phyloP scores from a whole-genome alignment of 2,113 vertebrate species.

The Azemiops feae region DNA sequence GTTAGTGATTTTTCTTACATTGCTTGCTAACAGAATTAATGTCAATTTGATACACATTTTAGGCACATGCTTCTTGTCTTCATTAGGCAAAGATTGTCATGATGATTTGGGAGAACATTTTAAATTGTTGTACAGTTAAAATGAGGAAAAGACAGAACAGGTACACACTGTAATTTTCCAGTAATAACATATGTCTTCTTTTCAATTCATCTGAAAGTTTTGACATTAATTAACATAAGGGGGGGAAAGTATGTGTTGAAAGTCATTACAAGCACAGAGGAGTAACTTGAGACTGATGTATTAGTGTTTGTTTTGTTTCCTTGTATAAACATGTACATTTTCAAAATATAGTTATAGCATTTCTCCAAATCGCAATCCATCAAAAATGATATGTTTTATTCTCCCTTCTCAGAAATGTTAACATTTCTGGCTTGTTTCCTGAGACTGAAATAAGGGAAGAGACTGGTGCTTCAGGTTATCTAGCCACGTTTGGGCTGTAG shows the following conservation, averaged over 20 bases:
- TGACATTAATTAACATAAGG: conserved; percentile 61
- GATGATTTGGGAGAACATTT: conserved; percentile 49
- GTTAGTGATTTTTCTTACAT: conserved; percentile 10
- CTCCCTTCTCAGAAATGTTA: conserved; percentile 50
- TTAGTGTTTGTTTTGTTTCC: conserved; percentile 40
- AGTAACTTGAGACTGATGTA: conserved; percentile 39
- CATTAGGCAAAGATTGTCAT: conserved; percentile 34
- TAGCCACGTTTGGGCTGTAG: background rate
- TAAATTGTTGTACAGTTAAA: conserved; percentile 45
- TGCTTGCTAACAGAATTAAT: conserved; percentile 33
- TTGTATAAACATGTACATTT: conserved; percentile 40
- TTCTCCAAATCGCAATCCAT: conserved; percentile 49
- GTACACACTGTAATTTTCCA: conserved; percentile 47
- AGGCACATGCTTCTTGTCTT: conserved; percentile 14
- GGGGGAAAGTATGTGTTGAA: conserved; percentile 37
- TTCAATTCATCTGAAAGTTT: conserved; percentile 55
- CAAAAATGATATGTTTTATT: conserved; percentile 38
- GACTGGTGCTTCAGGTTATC: background rate
- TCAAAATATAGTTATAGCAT: conserved; percentile 45
- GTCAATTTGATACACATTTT: conserved; percentile 26
- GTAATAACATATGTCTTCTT: conserved; percentile 57
- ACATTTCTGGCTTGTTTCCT: conserved; percentile 39
- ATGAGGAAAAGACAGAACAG: conserved; percentile 21
- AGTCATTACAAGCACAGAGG: conserved; percentile 48
- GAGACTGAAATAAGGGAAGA: conserved; percentile 1